Percentiles rank a stretch among this genome's conserved stretches.
These are phyloP conservation scores for Zeuzera pyrina DNA, from an alignment of 2,888 invertebrate species.

Conservation along the genomic window DNA sequence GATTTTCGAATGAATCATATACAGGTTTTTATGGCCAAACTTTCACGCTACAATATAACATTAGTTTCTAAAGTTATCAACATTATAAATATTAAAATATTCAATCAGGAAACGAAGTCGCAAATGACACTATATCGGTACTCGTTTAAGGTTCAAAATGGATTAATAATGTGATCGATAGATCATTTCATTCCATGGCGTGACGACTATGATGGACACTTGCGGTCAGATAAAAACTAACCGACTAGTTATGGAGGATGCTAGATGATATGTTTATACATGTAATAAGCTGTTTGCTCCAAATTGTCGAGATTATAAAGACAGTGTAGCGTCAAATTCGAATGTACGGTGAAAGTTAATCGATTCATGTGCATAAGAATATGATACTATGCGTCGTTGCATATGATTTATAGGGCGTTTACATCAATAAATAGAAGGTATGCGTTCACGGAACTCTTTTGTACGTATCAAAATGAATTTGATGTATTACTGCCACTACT, in stretches of 20 bases:
- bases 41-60: slow-evolving; percentile 39
- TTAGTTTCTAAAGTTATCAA: slow-evolving; percentile 32
- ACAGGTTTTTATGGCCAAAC: slow-evolving; percentile 18
- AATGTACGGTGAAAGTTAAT: slow-evolving; percentile 48
- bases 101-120: slow-evolving; percentile 15
- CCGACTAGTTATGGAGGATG: slow-evolving; percentile 40
- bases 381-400: slow-evolving; percentile 19
- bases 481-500: too few relatives aligned
- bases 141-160: too few relatives aligned
- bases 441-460: too few relatives aligned
- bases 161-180: slow-evolving; percentile 31
- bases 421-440: slow-evolving; percentile 2
- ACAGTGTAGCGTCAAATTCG: slow-evolving; percentile 5
- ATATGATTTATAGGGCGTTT: slow-evolving; percentile 33
- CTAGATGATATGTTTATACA: slow-evolving; percentile 40
- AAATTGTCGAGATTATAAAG: slow-evolving; percentile 28
- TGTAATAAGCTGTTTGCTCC: slow-evolving; percentile 42
- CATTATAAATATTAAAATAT: slow-evolving; percentile 27
- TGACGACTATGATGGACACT: slow-evolving; percentile 48
- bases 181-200: slow-evolving; percentile 48
- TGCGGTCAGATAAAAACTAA: slow-evolving; percentile 33
- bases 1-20: too few relatives aligned
- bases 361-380: slow-evolving; percentile 38
- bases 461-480: too few relatives aligned
- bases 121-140: slow-evolving; percentile 24